These are phyloP conservation scores for Serripes groenlandicus DNA, from an alignment of 2,888 invertebrate genomes.

Conservation along the genomic window DNA sequence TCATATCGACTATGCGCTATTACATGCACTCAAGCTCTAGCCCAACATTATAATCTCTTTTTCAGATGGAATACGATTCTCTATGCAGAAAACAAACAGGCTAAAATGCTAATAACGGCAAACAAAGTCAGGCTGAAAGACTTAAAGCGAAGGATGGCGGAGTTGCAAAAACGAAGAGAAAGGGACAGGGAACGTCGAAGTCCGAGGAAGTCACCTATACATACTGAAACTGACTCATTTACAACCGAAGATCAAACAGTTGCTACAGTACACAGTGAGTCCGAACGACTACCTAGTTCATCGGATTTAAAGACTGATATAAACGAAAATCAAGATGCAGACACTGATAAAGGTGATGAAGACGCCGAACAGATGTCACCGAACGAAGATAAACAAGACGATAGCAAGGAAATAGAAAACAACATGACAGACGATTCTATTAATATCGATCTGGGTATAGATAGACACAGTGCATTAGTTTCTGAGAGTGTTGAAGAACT, in stretches of 20 bases:
- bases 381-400: no score
- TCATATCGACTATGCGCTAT: no score
- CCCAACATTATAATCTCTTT: no score
- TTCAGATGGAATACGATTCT: slow-evolving; percentile 76
- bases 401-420: not conserved
- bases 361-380: no score
- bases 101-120: slow-evolving; percentile 73
- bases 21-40: no score
- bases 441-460: not conserved
- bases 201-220: not conserved
- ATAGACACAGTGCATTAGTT: not conserved
- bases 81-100: slow-evolving; percentile 77
- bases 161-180: slow-evolving; percentile 59
- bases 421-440: not conserved
- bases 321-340: no score
- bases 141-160: slow-evolving; percentile 54
- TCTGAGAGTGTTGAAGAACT: not conserved
- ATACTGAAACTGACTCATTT: not conserved
- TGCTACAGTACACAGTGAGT: no score
- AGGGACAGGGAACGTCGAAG: slow-evolving; percentile 20
- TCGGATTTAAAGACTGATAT: no score
- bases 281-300: no score
- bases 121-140: slow-evolving; percentile 73
- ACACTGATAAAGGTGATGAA: not conserved
- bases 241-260: not conserved